These are phyloP conservation scores for Amblyjoppa proteus DNA, from an alignment of 2,888 invertebrate genomes.

Conservation along the genomic window DNA sequence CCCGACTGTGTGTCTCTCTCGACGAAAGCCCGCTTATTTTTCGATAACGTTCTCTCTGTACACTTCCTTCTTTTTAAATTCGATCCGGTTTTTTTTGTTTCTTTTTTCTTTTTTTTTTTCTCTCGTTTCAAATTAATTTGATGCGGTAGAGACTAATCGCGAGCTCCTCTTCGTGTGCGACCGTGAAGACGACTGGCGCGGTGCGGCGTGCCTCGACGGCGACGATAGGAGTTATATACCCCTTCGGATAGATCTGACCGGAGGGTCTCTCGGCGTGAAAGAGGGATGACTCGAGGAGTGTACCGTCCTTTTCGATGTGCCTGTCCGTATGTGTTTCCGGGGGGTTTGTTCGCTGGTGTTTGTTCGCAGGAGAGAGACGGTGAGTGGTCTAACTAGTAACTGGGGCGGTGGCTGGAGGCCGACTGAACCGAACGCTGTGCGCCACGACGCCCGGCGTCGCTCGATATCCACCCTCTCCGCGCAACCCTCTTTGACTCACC, in stretches of 20 bases:
- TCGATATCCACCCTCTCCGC: constrained; percentile 86
- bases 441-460: constrained; percentile 88
- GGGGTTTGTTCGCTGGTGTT: neutral
- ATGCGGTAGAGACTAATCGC: constrained; percentile 14
- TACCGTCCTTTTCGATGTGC: neutral
- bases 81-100: neutral
- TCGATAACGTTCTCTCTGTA: constrained; percentile 25
- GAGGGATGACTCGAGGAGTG: constrained; percentile 70
- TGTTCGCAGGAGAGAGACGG: constrained; percentile 70
- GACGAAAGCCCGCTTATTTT: constrained; percentile 31
- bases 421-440: constrained; percentile 86
- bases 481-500: constrained; percentile 55
- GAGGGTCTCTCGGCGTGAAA: constrained; percentile 77
- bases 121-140: neutral
- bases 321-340: neutral
- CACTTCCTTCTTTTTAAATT: neutral
- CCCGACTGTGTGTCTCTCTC: neutral
- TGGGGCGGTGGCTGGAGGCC: constrained; percentile 88
- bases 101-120: too few relatives aligned
- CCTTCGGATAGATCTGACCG: constrained; percentile 79
- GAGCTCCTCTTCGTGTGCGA: constrained; percentile 46
- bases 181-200: constrained; percentile 47
- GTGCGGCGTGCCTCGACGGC: constrained; percentile 23
- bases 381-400: constrained; percentile 82
- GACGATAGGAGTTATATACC: constrained; percentile 35